Percentiles rank a stretch among this genome's conserved stretches.
These are phyloP conservation scores for Exocentrus adspersus DNA, from an alignment of 2,888 invertebrate genomes.

Conservation along the genomic window DNA sequence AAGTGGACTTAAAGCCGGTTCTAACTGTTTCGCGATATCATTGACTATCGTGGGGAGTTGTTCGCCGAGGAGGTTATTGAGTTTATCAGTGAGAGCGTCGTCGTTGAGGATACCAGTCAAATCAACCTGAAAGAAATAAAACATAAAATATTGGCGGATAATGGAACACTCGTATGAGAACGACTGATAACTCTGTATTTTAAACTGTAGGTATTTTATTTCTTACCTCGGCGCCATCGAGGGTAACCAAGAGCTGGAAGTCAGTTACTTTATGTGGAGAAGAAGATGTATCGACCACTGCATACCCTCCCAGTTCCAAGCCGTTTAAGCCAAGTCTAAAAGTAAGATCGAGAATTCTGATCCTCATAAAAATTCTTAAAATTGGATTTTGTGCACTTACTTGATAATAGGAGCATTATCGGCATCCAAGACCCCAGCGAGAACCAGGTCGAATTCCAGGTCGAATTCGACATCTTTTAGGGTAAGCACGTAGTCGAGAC, in stretches of 20 bases:
- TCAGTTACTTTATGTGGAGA: background rate
- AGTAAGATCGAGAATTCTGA: too few species aligned
- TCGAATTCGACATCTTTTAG: background rate
- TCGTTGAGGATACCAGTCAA: background rate
- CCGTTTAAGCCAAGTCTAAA: background rate
- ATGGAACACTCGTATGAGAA: too few species aligned
- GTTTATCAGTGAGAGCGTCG: background rate
- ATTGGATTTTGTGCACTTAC: too few species aligned
- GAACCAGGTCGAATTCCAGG: background rate
- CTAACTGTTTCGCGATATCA: background rate
- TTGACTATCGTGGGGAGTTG: background rate
- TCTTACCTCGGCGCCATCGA: background rate
- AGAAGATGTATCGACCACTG: background rate
- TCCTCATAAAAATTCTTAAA: too few species aligned
- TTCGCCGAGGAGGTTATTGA: background rate
- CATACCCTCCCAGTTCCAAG: background rate
- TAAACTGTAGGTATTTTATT: too few species aligned
- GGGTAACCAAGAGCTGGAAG: background rate
- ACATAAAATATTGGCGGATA: too few species aligned
- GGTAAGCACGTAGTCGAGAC: slow-evolving; percentile 4
- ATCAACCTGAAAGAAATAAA: slow-evolving; percentile 3
- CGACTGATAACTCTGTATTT: too few species aligned
- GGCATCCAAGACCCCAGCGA: background rate
- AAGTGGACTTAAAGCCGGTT: background rate
- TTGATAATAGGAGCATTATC: background rate